Conservation (phyloP, 2,888 invertebrate genomes). For the Smittia aterrima region DNA sequence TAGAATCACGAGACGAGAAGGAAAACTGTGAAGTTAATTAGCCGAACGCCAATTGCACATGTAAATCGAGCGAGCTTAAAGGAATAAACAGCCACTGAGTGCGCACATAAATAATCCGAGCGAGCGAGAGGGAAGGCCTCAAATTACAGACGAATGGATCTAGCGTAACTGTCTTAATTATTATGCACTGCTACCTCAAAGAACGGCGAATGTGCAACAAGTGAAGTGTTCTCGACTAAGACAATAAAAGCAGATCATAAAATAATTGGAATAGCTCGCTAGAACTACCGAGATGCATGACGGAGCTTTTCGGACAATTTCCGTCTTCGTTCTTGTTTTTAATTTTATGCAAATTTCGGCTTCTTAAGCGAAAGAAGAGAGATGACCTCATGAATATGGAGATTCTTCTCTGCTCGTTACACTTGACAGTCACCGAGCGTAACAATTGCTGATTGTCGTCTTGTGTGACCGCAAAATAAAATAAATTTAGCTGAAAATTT, state of each 20-base stretch:
- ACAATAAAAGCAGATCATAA: conserved; percentile 7
- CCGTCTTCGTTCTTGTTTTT: not conserved
- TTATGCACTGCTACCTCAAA: conserved; percentile 35
- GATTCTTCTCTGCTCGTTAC: conserved; percentile 37
- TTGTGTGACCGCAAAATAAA: not conserved
- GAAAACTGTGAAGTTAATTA: not conserved
- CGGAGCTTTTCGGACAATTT: not conserved
- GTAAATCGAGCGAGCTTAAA: conserved; percentile 19
- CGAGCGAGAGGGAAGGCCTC: not conserved
- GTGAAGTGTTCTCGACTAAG: not conserved
- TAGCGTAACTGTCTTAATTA: conserved; percentile 37
- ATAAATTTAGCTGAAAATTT: not conserved
- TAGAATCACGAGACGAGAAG: not conserved
- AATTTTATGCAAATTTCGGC: not conserved
- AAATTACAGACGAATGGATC: conserved; percentile 1
- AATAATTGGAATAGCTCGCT: conserved; percentile 31
- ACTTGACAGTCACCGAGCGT: conserved; percentile 39
- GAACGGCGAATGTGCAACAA: conserved; percentile 23
- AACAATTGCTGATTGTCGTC: conserved; percentile 18
- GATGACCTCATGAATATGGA: conserved; percentile 39
- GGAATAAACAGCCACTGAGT: conserved; percentile 30
- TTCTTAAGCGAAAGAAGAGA: not conserved
- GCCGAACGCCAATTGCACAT: conserved; percentile 27
- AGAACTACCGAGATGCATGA: conserved; percentile 7
- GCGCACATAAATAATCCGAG: conserved; percentile 23